Conservation (phyloP, 2,888 invertebrate genomes). For the Rutpela maculata region DNA sequence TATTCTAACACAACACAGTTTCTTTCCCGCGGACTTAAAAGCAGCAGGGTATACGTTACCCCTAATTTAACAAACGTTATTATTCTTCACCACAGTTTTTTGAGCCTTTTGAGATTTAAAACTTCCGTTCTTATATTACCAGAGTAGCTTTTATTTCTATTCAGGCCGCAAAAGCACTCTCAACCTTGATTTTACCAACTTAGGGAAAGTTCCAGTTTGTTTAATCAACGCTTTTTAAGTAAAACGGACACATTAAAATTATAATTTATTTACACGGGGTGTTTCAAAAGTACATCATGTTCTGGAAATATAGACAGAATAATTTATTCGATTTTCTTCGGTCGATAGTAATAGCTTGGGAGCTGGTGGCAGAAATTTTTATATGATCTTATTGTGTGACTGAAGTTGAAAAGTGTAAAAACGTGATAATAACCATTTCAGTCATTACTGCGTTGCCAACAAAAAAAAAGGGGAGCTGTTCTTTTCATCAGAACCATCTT, state of each 20-base stretch:
- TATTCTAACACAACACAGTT: neutral
- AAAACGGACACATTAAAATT: neutral
- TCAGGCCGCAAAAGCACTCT: neutral
- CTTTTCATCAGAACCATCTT: no score
- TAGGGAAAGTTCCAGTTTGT: neutral
- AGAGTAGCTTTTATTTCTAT: neutral
- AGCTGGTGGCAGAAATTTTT: no score
- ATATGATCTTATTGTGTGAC: no score
- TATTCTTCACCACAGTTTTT: neutral
- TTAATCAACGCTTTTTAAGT: neutral
- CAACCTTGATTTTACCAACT: neutral
- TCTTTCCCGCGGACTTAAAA: neutral
- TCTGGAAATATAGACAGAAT: no score
- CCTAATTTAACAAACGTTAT: slow-evolving; percentile 4
- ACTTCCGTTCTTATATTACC: neutral
- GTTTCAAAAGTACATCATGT: no score
- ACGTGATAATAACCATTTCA: no score
- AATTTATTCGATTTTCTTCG: no score
- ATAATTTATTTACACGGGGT: neutral
- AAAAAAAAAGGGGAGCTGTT: no score
- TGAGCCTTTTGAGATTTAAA: slow-evolving; percentile 4
- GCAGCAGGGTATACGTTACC: neutral
- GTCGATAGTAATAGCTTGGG: no score
- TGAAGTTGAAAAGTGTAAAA: no score
- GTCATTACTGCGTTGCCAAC: no score